phyloP scores from a whole-genome alignment of 2,888 invertebrate genomes.

The Erannis defoliaria region DNA sequence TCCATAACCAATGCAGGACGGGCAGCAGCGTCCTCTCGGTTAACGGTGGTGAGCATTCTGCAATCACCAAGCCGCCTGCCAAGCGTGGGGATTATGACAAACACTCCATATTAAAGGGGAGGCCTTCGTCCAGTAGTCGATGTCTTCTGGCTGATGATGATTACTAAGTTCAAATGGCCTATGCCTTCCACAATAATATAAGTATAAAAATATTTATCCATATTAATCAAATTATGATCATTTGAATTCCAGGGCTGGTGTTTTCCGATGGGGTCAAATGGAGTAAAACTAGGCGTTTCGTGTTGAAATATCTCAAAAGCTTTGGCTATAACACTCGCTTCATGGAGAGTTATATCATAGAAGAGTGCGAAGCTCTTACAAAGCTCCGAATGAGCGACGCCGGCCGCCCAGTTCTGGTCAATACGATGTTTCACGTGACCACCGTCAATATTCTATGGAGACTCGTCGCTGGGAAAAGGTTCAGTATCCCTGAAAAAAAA shows the following conservation, averaged over 20 bases:
- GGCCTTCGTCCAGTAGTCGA: too few species aligned
- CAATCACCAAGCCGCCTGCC: too few species aligned
- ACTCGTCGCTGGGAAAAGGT: constrained; percentile 89
- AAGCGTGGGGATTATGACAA: too few species aligned
- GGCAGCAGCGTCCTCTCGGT: too few species aligned
- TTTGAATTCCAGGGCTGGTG: constrained; percentile 85
- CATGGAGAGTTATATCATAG: constrained; percentile 87
- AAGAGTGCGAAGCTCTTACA: constrained; percentile 87
- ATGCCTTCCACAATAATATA: too few species aligned
- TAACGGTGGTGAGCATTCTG: too few species aligned
- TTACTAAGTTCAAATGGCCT: too few species aligned
- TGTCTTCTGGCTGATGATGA: too few species aligned
- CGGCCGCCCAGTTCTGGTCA: constrained; percentile 77
- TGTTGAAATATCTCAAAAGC: constrained; percentile 87
- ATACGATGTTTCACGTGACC: constrained; percentile 88
- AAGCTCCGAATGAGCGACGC: constrained; percentile 67
- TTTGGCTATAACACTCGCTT: constrained; percentile 88
- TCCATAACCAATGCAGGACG: too few species aligned
- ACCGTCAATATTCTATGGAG: constrained; percentile 91
- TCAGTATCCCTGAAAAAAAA: too few species aligned
- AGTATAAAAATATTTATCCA: too few species aligned
- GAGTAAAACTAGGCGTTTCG: constrained; percentile 88
- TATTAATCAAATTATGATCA: neutral
- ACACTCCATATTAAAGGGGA: too few species aligned
- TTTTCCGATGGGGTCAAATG: constrained; percentile 90